phyloP scores from a whole-genome alignment of 2,888 invertebrate species.

The Caenorhabditis virilis region DNA sequence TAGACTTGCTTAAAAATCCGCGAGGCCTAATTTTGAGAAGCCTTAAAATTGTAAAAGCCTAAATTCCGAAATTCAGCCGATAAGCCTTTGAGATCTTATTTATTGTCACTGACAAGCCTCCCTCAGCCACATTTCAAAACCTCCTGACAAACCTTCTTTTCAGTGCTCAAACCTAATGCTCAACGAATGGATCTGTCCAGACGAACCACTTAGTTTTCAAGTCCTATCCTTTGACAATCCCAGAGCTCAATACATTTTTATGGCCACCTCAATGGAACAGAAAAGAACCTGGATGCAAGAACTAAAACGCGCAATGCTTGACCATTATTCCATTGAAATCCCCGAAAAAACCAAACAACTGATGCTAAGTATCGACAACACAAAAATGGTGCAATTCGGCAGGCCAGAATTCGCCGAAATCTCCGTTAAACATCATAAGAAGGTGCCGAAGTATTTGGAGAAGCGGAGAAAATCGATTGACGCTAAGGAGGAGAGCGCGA shows the following conservation, averaged over 20 bases:
- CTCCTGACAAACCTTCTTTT: no score
- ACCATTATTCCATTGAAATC: constrained; percentile 55
- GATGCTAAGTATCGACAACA: constrained; percentile 56
- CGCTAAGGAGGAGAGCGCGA: constrained; percentile 29
- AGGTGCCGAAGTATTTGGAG: constrained; percentile 51
- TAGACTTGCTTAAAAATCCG: no score
- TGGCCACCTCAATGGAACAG: constrained; percentile 82
- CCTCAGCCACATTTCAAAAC: no score
- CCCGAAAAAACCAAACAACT: constrained; percentile 57
- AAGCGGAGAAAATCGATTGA: constrained; percentile 48
- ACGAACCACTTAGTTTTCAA: constrained; percentile 92
- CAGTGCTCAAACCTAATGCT: constrained; percentile 97
- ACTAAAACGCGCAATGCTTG: constrained; percentile 80
- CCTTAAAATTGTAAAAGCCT: no score
- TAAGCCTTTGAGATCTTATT: no score
- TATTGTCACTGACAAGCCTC: no score
- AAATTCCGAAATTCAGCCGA: no score
- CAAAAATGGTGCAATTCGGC: constrained; percentile 49
- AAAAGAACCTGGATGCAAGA: constrained; percentile 84
- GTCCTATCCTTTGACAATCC: constrained; percentile 95
- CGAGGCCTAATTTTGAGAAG: no score
- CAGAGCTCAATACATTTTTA: constrained; percentile 84
- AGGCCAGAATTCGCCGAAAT: constrained; percentile 54
- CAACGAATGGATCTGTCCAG: constrained; percentile 85
- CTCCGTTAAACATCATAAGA: constrained; percentile 45